Conservation (phyloP, 2,797 vertebrate species). For the Benthosema pterotum region DNA sequence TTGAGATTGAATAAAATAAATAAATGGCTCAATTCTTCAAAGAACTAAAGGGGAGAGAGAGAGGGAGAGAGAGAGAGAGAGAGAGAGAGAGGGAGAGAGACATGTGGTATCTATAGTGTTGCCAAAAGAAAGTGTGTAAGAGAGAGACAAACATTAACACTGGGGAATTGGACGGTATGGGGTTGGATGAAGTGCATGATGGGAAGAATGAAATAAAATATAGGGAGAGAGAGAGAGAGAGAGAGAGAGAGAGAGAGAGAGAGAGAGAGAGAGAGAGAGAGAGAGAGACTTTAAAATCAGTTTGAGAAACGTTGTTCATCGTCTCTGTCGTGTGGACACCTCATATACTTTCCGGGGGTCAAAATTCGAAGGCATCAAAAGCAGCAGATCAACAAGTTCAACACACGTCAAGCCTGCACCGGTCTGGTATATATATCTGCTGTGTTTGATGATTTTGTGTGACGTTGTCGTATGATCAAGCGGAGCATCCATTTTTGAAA, state of each 20-base stretch:
- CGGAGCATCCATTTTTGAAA: too few species aligned
- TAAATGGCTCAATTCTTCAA: conserved; percentile 60
- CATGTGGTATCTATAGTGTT: conserved; percentile 33
- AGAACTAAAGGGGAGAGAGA: conserved; percentile 1
- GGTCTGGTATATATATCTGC: too few species aligned
- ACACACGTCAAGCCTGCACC: too few species aligned
- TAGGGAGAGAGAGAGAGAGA: conserved; percentile 12
- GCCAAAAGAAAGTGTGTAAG: conserved; percentile 28
- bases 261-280: conserved; percentile 42
- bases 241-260: conserved; percentile 37
- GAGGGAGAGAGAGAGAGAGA: background rate
- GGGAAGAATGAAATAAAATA: conserved; percentile 76
- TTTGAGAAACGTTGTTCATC: conserved; percentile 80
- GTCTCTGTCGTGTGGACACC: too few species aligned
- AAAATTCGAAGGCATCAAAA: too few species aligned
- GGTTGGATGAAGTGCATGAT: conserved; percentile 32
- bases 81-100: conserved; percentile 12
- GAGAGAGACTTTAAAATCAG: conserved; percentile 78
- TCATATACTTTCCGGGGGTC: too few species aligned
- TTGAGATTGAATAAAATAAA: conserved; percentile 71
- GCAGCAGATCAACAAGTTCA: too few species aligned
- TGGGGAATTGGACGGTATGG: background rate
- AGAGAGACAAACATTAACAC: conserved; percentile 9
- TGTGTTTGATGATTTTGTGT: too few species aligned
- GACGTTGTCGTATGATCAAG: too few species aligned